Conservation (phyloP, 2,797 vertebrate species). For the Ctenopoma kingsleyae region DNA sequence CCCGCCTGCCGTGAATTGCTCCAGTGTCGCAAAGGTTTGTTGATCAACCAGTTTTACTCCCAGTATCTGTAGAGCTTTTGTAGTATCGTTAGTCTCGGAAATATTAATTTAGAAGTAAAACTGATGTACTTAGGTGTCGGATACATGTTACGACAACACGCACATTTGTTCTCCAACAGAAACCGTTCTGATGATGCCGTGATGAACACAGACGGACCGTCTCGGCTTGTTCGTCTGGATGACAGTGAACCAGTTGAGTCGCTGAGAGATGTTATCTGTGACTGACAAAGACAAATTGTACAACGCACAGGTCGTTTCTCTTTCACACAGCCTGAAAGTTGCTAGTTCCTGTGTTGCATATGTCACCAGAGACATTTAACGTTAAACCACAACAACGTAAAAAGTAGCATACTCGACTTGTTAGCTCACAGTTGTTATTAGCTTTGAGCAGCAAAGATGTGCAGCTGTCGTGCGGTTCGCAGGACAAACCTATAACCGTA, state of each 20-base stretch:
- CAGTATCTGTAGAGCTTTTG: neutral
- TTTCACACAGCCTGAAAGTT: neutral
- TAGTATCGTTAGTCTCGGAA: neutral
- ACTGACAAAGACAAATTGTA: conserved; percentile 32
- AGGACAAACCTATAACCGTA: neutral
- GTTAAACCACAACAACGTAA: neutral
- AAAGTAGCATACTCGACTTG: neutral
- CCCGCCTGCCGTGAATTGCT: conserved; percentile 53
- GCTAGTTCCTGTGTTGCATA: neutral
- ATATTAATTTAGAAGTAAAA: too few relatives aligned
- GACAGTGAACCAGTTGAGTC: conserved; percentile 44
- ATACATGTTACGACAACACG: neutral
- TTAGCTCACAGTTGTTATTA: conserved; percentile 17
- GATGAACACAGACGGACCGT: conserved; percentile 41
- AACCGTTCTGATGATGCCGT: conserved; percentile 11
- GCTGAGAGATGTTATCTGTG: conserved; percentile 50
- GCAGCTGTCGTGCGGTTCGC: conserved; percentile 2
- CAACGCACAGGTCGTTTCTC: neutral
- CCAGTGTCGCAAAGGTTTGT: conserved; percentile 72
- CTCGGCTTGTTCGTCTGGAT: conserved; percentile 36
- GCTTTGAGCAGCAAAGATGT: conserved; percentile 40
- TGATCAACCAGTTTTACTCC: conserved; percentile 12
- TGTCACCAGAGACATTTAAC: neutral
- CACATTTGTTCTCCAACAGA: neutral
- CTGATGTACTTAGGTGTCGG: neutral